Percentiles rank a stretch among this genome's conserved stretches.
Evolutionary conservation across 2,113 vertebrate genomes (phyloP).

Genomic region (Aythya baeri): DNA sequence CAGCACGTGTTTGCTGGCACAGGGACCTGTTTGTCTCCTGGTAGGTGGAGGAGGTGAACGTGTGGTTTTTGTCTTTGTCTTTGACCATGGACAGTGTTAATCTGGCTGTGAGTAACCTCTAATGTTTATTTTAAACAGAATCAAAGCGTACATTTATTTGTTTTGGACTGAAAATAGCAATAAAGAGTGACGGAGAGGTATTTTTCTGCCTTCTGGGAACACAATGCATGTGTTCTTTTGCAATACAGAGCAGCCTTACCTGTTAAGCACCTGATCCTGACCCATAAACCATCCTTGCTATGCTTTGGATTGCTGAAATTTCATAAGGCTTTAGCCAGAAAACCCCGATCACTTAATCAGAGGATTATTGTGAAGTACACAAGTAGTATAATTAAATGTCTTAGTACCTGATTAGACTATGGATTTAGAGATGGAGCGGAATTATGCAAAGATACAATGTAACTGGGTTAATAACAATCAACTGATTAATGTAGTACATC

Average conservation of each 20-base stretch:
- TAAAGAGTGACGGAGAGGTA: rapidly evolving
- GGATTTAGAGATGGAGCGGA: slow-evolving; percentile 36
- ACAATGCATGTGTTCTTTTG: rapidly evolving
- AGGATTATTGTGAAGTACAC: background rate
- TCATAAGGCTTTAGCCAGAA: background rate
- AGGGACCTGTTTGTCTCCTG: background rate
- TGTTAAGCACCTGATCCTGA: no score
- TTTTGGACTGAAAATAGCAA: background rate
- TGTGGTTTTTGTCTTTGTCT: background rate
- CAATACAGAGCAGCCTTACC: background rate
- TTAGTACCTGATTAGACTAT: slow-evolving; percentile 6
- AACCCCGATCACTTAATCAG: background rate
- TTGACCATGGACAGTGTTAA: background rate
- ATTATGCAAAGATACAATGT: background rate
- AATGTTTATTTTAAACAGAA: background rate
- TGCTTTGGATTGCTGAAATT: background rate
- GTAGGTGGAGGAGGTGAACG: background rate
- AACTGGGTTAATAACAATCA: slow-evolving; percentile 50
- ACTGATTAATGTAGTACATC: background rate
- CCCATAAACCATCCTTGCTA: background rate
- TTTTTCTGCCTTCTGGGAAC: background rate
- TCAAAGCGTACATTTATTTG: rapidly evolving
- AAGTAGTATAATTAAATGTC: background rate
- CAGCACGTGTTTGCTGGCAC: background rate
- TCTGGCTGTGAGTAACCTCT: background rate